Percentiles rank a stretch among this genome's conserved stretches.
Conservation (phyloP, 2,797 vertebrate genomes). For the Crossoptilon crossoptilon region DNA sequence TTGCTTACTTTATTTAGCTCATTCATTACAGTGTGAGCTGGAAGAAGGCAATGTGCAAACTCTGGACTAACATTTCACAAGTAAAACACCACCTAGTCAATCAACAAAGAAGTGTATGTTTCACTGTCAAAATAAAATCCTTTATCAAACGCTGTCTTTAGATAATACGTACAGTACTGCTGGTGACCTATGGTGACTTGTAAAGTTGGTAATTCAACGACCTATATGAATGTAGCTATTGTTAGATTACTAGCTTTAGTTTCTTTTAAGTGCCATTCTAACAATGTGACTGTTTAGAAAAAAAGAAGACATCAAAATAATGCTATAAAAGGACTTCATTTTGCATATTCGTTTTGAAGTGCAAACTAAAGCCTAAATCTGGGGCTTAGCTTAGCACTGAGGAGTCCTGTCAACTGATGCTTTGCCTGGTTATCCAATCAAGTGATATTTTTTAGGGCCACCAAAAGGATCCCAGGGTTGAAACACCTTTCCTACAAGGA, state of each 20-base stretch:
- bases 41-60: neutral
- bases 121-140: constrained; percentile 17
- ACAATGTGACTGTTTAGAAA: constrained; percentile 51
- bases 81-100: constrained; percentile 43
- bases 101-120: constrained; percentile 37
- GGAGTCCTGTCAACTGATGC: neutral
- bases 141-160: constrained; percentile 31
- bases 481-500: too few species aligned
- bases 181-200: neutral
- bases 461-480: too few species aligned
- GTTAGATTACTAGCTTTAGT: constrained; percentile 38
- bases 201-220: constrained; percentile 45
- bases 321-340: constrained; percentile 31
- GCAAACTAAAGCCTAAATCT: neutral
- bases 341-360: constrained; percentile 17
- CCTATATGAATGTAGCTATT: constrained; percentile 54
- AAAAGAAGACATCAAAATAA: constrained; percentile 30
- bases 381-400: neutral
- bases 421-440: neutral
- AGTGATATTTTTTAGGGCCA: too few species aligned
- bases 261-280: constrained; percentile 55
- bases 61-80: neutral
- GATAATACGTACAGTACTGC: neutral
- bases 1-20: neutral
- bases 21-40: neutral